Conservation (phyloP, 1,140 invertebrate species). For the Steinernema feltiae region DNA sequence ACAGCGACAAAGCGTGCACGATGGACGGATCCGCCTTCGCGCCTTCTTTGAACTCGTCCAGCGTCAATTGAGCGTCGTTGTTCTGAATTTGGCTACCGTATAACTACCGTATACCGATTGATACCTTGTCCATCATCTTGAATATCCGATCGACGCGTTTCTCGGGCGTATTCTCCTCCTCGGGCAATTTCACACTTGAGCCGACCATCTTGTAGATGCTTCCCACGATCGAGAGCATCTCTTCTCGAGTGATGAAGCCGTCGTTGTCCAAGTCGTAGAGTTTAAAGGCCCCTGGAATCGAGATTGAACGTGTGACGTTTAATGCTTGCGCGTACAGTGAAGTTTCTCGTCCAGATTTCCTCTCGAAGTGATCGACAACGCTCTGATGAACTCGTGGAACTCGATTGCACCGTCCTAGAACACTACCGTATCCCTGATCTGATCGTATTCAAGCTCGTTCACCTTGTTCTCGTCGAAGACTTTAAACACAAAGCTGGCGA, state of each 20-base stretch:
- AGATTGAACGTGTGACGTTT: background rate
- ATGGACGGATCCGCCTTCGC: conserved; percentile 96
- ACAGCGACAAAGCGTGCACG: conserved; percentile 73
- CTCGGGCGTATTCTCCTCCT: conserved; percentile 79
- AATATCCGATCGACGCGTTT: conserved; percentile 94
- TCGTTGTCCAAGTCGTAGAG: conserved; percentile 96
- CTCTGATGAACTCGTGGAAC: conserved; percentile 93
- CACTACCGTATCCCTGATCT: conserved; percentile 21
- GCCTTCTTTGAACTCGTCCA: conserved; percentile 96
- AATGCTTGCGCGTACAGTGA: conserved; percentile 71
- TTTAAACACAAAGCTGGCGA: conserved; percentile 89
- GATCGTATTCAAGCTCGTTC: conserved; percentile 61
- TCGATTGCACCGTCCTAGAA: conserved; percentile 88
- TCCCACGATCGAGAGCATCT: conserved; percentile 98
- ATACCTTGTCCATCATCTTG: conserved; percentile 83
- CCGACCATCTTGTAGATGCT: conserved; percentile 97
- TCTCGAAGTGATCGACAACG: conserved; percentile 85
- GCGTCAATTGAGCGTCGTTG: conserved; percentile 87
- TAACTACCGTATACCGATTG: background rate
- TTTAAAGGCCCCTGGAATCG: conserved; percentile 63
- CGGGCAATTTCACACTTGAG: conserved; percentile 54
- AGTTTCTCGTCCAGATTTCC: conserved; percentile 92
- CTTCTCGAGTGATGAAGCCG: conserved; percentile 89
- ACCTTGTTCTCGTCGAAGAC: conserved; percentile 98
- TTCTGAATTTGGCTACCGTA: conserved; percentile 65